Evolutionary conservation across 2,888 invertebrate species (phyloP), one percentile per base, ranked within the genome.

Genomic region (Creontiades dilutus): DNA sequence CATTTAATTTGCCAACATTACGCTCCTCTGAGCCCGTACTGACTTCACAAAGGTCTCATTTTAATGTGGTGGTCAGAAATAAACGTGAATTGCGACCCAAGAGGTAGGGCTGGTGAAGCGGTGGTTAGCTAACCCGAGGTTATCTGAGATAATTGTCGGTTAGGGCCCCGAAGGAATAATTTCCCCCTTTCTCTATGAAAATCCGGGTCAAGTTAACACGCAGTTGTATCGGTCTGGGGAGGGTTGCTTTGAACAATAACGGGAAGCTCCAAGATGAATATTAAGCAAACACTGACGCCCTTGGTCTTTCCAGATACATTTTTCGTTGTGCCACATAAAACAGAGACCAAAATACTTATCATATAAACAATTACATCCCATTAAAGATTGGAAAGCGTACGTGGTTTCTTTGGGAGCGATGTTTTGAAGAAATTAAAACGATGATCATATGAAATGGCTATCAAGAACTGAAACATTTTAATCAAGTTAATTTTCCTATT

Each of bases 151-250:
- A 27, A 82, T 82, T 82, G 82, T 82, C 52, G 82, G 82, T 82
- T 82, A 82, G 52, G 5, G 27, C 27, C 82, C 23, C 27, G 27
- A 12, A 48, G 52, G 82, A 23, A 82, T 82, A 82, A 82, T 82
- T 82, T 47, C 82, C 27, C 28, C n/a, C 47, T 12, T 27, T 68
- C 68, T 68, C 68, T n/a, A 23, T 19, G 82, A 48, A 52, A 48
- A 82, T 82, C 82, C 52, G 82, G 82, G 82, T 82, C 82, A 82
- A 48, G 82, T 80, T 82, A 82, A 23, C 82, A 80, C 82, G 82
- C 82, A 82, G 52, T 48, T 80, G 68, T 68, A 68, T 68, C 68
- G 68, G 23, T 68, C 68, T 19, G 23, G 27, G 68, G 5, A 52
- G 52, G 23, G 23, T 23, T 23, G 5, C 23, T 19, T 23, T 27